Percentiles rank a stretch among this genome's conserved stretches.
These are phyloP conservation scores for Ptilorrhoa leucosticta DNA, from an alignment of 2,113 vertebrate species.

Conservation along the genomic window DNA sequence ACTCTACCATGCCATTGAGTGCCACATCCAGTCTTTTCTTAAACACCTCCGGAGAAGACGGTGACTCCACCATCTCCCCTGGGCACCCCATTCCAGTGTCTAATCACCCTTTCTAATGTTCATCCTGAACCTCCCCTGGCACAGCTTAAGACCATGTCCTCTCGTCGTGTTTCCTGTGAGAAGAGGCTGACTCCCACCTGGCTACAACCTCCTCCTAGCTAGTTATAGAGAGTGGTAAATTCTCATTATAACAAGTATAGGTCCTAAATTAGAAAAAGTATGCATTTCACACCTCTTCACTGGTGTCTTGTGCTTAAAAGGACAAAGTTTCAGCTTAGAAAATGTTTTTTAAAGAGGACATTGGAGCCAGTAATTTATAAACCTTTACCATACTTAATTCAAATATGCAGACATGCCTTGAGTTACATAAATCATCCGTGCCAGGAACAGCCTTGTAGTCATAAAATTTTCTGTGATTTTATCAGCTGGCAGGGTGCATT, in stretches of 20 bases:
- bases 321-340: neutral
- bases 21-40: neutral
- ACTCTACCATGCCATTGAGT: no score
- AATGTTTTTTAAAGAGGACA: neutral
- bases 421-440: neutral
- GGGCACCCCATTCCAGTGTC: neutral
- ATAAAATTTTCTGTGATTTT: neutral
- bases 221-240: neutral
- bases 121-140: neutral
- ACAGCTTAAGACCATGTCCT: no score
- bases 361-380: neutral
- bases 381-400: fast-evolving
- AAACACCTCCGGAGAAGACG: neutral
- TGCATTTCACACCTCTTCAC: fast-evolving
- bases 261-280: neutral
- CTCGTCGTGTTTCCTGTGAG: neutral
- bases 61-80: neutral
- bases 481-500: neutral
- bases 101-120: neutral
- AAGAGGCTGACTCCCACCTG: neutral
- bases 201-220: neutral
- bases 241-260: neutral
- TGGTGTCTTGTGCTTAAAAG: neutral
- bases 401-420: neutral
- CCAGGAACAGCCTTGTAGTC: neutral